Evolutionary conservation across 2,113 vertebrate species (phyloP), one percentile per base, ranked within the genome.

Genomic region (Ictidomys tridecemlineatus): DNA sequence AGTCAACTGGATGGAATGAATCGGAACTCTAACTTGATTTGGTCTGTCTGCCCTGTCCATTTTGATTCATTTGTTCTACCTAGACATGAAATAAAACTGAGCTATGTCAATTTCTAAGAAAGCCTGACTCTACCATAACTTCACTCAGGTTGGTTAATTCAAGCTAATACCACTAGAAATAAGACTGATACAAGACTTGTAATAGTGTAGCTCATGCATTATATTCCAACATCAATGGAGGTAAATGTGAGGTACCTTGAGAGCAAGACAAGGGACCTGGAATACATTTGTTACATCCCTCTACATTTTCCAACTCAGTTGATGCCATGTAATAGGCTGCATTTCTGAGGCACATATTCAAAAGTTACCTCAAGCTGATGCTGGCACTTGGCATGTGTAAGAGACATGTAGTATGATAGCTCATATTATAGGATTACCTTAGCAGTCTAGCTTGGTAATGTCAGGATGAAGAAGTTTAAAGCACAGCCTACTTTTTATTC

Each of bases 11-110:
- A 20, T 82, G 28, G 8, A 85, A 78, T 82, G 48, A 87, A 85
- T 11, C 28, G 22, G 6, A 84, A 56, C 24, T 58, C 0, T 72
- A 79, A 89, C 74, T 92, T 92, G 11, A 79, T 72, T 45, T 96
- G 61, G 58, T 91, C 84, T 84, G 11, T 77, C 16, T 79, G 9
- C 24, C 39, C 78, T 77, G 18, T 37, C 2, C 61, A 42, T 94
- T 91, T 69, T 90, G 34, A 85, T 85, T 92, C 10, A 22, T 85
- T 90, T 91, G 2, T 89, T 24, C 69, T 70, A 18, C 74, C 67
- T 65, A 74, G n/a, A 85, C 45, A 89, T 22, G 63, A 91, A 69
- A 56, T 94, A 45, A 61, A 77, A 58, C 5, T 32, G 26, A 92
- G 63, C 5, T 61, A 18, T 77, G 16, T 30, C 65, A 85, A 18